Evolutionary conservation across 1,140 invertebrate species (phyloP).

Genomic region (Drosophila rhopaloa): DNA sequence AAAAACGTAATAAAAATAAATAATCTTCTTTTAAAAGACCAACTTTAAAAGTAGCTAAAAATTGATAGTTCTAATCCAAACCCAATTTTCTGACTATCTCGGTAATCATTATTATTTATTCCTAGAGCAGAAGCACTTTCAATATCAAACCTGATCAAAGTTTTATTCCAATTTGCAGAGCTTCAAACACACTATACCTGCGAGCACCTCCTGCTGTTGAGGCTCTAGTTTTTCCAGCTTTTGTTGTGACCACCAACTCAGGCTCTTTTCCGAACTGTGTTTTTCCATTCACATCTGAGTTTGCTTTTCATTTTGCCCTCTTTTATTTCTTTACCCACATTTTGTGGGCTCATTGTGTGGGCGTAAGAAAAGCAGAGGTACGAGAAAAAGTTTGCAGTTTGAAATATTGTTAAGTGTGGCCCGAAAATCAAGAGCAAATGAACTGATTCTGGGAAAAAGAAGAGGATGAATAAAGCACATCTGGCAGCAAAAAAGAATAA

Average conservation of each 20-base stretch:
- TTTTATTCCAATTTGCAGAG: not conserved
- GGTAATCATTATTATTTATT: not conserved
- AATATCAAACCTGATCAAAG: slow-evolving; percentile 2
- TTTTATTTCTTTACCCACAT: slow-evolving; percentile 32
- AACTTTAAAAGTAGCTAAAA: too few relatives aligned
- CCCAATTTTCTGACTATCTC: too few relatives aligned
- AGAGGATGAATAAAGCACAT: slow-evolving; percentile 36
- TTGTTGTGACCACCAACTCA: slow-evolving; percentile 22
- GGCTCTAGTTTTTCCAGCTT: slow-evolving; percentile 9
- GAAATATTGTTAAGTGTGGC: slow-evolving; percentile 75
- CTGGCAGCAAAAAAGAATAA: slow-evolving; percentile 50
- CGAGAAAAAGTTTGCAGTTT: slow-evolving; percentile 73
- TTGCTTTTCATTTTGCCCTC: slow-evolving; percentile 49
- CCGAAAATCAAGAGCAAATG: slow-evolving; percentile 56
- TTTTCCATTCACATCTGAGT: slow-evolving; percentile 62
- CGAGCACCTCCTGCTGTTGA: slow-evolving; percentile 9
- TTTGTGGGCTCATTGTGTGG: slow-evolving; percentile 47
- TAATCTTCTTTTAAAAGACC: too few relatives aligned
- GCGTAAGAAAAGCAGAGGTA: slow-evolving; percentile 39
- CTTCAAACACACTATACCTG: slow-evolving; percentile 16
- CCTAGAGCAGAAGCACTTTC: not conserved
- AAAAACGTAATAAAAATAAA: too few relatives aligned
- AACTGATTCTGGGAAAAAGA: slow-evolving; percentile 34
- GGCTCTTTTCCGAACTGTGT: slow-evolving; percentile 33
- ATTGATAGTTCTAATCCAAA: not conserved